phyloP scores from a whole-genome alignment of 1,140 invertebrate genomes.

The Drosophila sproati region DNA sequence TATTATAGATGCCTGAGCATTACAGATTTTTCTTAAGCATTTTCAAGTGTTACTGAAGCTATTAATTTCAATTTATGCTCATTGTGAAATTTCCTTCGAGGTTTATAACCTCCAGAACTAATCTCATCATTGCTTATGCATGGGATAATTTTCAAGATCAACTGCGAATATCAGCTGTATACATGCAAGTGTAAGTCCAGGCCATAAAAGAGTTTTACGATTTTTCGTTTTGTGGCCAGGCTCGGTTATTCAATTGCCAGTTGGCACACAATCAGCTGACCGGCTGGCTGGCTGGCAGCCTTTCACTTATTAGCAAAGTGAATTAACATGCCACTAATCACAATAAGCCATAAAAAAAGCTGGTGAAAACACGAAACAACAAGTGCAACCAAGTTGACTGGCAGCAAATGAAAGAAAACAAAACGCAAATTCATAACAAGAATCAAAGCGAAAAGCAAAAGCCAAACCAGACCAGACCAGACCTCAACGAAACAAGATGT shows the following conservation, averaged over 20 bases:
- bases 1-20: too few species aligned
- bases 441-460: constrained; percentile 28
- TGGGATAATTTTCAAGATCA: constrained; percentile 4
- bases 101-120: background rate
- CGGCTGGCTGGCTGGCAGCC: constrained; percentile 36
- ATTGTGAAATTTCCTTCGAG: too few species aligned
- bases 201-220: constrained; percentile 21
- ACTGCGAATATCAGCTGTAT: background rate
- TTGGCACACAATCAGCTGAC: constrained; percentile 26
- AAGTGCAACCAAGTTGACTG: constrained; percentile 39
- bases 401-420: constrained; percentile 27
- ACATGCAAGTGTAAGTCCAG: background rate
- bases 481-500: constrained; percentile 6
- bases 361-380: constrained; percentile 51
- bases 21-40: too few species aligned
- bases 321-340: constrained; percentile 72
- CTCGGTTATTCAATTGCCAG: constrained; percentile 37
- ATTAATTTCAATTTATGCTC: too few species aligned
- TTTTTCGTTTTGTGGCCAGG: constrained; percentile 3
- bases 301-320: constrained; percentile 79
- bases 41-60: too few species aligned
- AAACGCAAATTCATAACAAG: constrained; percentile 37
- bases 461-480: too few species aligned
- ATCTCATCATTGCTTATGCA: background rate
- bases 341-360: constrained; percentile 42